phyloP scores from a whole-genome alignment of 2,888 invertebrate species.

The Tolmerus cingulatus region DNA sequence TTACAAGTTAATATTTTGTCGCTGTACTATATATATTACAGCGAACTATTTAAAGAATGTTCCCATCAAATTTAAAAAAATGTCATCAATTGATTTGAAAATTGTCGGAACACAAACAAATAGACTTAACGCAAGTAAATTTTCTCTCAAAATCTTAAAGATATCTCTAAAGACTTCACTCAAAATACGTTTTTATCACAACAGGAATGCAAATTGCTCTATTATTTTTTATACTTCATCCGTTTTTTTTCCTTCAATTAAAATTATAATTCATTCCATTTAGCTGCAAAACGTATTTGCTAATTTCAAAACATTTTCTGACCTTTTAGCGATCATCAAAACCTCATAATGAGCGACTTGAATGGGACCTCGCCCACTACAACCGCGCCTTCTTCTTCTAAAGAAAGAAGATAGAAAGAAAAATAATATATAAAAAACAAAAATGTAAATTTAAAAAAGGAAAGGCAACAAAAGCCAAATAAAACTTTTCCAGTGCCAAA shows the following conservation, averaged over 20 bases:
- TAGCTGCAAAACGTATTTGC: not conserved
- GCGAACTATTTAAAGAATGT: not conserved
- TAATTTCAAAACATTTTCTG: not conserved
- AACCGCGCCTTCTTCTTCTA: not conserved
- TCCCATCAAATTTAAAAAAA: not conserved
- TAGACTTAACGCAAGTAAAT: not conserved
- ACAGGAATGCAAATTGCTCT: not conserved
- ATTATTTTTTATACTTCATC: not conserved
- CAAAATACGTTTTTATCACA: not conserved
- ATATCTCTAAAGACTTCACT: not conserved
- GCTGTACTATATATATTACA: too few relatives aligned
- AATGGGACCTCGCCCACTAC: not conserved
- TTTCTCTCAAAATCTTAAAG: not conserved
- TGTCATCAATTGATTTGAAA: not conserved
- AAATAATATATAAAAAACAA: not conserved
- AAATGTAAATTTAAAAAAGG: not conserved
- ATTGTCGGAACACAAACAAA: too few relatives aligned
- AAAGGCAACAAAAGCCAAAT: not conserved
- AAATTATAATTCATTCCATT: not conserved
- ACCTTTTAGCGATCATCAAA: constrained; percentile 3
- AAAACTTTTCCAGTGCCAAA: not conserved
- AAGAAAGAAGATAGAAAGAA: not conserved
- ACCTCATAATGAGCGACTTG: not conserved
- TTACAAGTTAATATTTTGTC: not conserved
- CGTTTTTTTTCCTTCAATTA: not conserved